phyloP scores from a whole-genome alignment of 2,113 vertebrate genomes.

The Daphoenositta chrysoptera region DNA sequence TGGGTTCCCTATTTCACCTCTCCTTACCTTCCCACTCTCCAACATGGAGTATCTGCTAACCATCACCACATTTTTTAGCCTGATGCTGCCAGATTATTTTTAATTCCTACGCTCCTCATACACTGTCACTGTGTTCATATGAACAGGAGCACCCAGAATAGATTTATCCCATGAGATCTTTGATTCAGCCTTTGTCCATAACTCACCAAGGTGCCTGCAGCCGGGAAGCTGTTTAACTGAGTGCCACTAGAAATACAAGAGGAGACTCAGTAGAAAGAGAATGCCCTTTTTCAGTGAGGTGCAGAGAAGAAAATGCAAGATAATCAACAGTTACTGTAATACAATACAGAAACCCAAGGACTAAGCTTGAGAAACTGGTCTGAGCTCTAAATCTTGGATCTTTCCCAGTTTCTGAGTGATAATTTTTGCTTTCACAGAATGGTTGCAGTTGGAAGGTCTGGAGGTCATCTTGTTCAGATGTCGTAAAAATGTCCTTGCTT shows the following conservation, averaged over 20 bases:
- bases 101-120: neutral
- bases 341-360: neutral
- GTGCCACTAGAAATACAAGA: neutral
- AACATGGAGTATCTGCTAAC: neutral
- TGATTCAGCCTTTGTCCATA: neutral
- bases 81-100: neutral
- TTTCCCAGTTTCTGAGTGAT: neutral
- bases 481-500: neutral
- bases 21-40: neutral
- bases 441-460: neutral
- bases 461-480: neutral
- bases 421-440: neutral
- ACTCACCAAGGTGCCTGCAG: neutral
- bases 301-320: neutral
- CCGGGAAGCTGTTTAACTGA: neutral
- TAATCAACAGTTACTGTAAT: neutral
- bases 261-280: neutral
- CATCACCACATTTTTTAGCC: neutral
- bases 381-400: neutral
- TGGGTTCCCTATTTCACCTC: neutral
- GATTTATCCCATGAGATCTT: neutral
- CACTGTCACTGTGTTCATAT: neutral
- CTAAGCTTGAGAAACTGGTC: neutral
- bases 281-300: neutral
- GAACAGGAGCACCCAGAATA: neutral